Conservation (phyloP, 2,113 vertebrate species). For the Menidia beryllina region DNA sequence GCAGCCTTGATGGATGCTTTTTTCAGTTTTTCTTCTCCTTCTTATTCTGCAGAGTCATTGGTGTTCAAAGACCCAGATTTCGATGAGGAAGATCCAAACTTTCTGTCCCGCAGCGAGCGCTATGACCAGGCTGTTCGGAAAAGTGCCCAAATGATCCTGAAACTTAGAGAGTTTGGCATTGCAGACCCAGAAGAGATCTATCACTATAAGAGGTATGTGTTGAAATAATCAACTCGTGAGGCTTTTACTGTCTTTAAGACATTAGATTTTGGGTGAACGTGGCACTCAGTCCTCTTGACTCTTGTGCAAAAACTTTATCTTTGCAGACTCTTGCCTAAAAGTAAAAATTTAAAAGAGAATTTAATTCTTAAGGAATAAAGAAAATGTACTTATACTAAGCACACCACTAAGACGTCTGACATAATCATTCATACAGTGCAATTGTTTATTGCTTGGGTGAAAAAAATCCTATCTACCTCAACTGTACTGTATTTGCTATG, state of each 20-base stretch:
- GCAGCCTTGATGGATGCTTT: neutral
- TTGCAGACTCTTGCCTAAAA: neutral
- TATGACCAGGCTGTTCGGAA: constrained; percentile 92
- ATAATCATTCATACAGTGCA: neutral
- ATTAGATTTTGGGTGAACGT: no score
- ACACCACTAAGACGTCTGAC: neutral
- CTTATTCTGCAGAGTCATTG: constrained; percentile 85
- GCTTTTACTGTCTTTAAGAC: no score
- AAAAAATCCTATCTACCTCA: neutral
- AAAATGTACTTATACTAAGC: neutral
- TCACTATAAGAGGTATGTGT: constrained; percentile 90
- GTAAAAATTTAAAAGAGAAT: neutral
- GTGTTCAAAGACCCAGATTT: constrained; percentile 91
- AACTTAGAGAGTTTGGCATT: constrained; percentile 90
- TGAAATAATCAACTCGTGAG: neutral
- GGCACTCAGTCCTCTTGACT: neutral
- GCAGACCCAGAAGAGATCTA: constrained; percentile 92
- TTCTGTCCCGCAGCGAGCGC: constrained; percentile 92
- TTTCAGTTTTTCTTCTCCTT: constrained; percentile 13
- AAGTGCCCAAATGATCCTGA: constrained; percentile 90
- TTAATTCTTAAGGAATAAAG: neutral
- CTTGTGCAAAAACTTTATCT: no score
- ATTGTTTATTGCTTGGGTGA: neutral
- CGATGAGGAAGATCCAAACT: constrained; percentile 90
- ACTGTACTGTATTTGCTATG: no score